These are phyloP conservation scores for Procambarus clarkii DNA, from an alignment of 1,140 invertebrate genomes.

Conservation along the genomic window DNA sequence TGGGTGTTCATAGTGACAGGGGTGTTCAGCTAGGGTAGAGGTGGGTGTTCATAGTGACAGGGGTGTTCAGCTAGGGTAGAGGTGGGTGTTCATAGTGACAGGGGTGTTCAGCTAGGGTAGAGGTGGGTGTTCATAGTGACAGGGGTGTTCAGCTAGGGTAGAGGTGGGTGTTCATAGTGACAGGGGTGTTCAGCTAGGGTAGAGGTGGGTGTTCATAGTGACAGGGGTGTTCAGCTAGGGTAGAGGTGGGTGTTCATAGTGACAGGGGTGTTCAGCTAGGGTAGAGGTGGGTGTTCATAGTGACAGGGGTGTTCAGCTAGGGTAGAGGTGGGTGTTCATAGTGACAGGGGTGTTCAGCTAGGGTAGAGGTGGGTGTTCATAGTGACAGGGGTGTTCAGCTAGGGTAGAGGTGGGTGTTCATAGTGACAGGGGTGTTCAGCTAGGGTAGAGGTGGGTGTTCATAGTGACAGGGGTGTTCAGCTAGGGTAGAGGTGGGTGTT, in stretches of 20 bases:
- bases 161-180: conserved; percentile 16
- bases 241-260: conserved; percentile 19
- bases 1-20: neutral
- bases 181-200: too few species aligned
- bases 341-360: too few species aligned
- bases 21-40: too few species aligned
- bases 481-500: conserved; percentile 41
- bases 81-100: neutral
- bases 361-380: conserved; percentile 27
- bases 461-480: too few species aligned
- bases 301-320: too few species aligned
- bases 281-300: conserved; percentile 21
- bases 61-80: too few species aligned
- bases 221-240: too few species aligned
- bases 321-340: conserved; percentile 24
- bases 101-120: too few species aligned
- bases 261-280: too few species aligned
- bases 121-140: conserved; percentile 9
- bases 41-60: neutral
- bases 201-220: conserved; percentile 16
- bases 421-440: too few species aligned
- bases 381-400: too few species aligned
- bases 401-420: conserved; percentile 34
- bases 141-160: too few species aligned
- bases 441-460: conserved; percentile 37